phyloP scores from a whole-genome alignment of 2,113 vertebrate genomes.

The Pungitius pungitius region DNA sequence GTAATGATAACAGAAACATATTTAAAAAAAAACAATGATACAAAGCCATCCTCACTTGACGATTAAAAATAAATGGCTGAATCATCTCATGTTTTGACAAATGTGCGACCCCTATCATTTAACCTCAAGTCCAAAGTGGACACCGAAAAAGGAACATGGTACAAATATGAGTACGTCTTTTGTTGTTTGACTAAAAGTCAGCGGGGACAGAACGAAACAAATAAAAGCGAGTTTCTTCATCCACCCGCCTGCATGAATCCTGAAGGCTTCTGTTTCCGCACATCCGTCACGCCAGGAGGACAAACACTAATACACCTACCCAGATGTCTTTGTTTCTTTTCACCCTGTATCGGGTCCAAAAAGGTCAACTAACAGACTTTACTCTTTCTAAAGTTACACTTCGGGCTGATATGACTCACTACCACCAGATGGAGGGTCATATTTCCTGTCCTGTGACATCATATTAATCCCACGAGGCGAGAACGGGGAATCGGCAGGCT shows the following conservation, averaged over 20 bases:
- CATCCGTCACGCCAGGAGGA: slow-evolving; percentile 7
- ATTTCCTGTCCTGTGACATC: slow-evolving; percentile 55
- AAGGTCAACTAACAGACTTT: slow-evolving; percentile 17
- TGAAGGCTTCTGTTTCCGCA: slow-evolving; percentile 15
- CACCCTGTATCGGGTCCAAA: no score
- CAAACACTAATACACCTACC: slow-evolving; percentile 12
- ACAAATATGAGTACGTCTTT: neutral
- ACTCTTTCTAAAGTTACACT: slow-evolving; percentile 26
- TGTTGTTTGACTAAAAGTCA: neutral
- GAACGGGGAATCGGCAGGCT: slow-evolving; percentile 31
- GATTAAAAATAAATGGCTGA: neutral
- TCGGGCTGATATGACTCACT: slow-evolving; percentile 51
- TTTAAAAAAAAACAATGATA: slow-evolving; percentile 5
- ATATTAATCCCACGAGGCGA: slow-evolving; percentile 56
- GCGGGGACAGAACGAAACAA: neutral
- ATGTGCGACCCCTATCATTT: slow-evolving; percentile 5
- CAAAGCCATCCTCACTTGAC: neutral
- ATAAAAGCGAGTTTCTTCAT: neutral
- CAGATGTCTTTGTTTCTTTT: slow-evolving; percentile 10
- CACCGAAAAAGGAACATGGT: neutral
- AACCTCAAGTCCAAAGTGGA: slow-evolving; percentile 3
- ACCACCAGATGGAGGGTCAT: slow-evolving; percentile 45
- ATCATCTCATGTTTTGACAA: slow-evolving; percentile 12
- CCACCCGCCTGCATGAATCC: neutral
- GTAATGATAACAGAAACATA: no score